These are phyloP conservation scores for Automeris io DNA, from an alignment of 2,888 invertebrate genomes.

Conservation along the genomic window DNA sequence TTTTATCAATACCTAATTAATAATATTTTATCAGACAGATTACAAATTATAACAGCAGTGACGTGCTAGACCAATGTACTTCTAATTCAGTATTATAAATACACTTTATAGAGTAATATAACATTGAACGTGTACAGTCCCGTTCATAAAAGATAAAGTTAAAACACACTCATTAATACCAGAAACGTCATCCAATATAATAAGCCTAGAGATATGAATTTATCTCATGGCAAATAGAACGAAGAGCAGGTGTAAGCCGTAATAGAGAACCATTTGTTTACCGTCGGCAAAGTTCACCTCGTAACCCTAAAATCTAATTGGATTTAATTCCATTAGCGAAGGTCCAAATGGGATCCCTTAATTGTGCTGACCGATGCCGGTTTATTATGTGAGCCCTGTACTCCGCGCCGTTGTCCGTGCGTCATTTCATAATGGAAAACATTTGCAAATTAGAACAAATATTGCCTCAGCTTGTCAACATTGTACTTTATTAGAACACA, in stretches of 20 bases:
- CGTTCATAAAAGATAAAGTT: conserved; percentile 24
- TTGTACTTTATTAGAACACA: too few relatives aligned
- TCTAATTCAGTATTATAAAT: too few relatives aligned
- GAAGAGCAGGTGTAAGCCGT: conserved; percentile 58
- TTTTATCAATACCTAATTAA: too few relatives aligned
- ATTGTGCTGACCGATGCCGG: conserved; percentile 69
- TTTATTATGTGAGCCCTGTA: conserved; percentile 50
- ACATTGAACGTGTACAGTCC: too few relatives aligned
- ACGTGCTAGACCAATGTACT: too few relatives aligned
- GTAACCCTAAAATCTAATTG: conserved; percentile 76
- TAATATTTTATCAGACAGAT: too few relatives aligned
- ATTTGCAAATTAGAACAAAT: conserved; percentile 27
- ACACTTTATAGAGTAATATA: too few relatives aligned
- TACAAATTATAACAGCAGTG: too few relatives aligned
- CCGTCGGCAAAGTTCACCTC: conserved; percentile 70
- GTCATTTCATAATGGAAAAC: conserved; percentile 41
- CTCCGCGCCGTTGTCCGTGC: conserved; percentile 28
- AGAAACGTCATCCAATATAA: conserved; percentile 35
- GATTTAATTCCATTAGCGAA: conserved; percentile 75
- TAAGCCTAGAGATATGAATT: conserved; percentile 38
- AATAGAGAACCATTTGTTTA: conserved; percentile 68
- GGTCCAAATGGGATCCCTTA: conserved; percentile 70
- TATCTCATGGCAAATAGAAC: conserved; percentile 47
- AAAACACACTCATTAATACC: conserved; percentile 34
- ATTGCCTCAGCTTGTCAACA: too few relatives aligned